Base-by-base conservation (phyloP, 2,888 invertebrate genomes). In the Phortica okadai region DNA sequence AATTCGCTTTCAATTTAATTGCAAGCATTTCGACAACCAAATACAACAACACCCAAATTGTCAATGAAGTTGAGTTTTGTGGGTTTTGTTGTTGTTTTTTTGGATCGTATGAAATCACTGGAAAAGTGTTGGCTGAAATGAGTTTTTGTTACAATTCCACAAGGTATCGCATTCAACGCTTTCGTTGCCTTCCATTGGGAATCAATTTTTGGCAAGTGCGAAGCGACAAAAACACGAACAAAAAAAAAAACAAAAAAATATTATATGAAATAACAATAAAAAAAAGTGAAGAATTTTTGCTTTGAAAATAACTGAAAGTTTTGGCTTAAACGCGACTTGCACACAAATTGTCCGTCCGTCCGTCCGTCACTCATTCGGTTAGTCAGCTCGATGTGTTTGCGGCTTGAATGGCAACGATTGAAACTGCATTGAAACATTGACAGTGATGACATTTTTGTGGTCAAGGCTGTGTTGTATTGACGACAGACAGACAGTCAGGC, bases 371-470 rank as follows among this genome's bases (percentile, higher is more conserved):
- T n/a, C 6, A 62, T 21, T 6, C 50, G 45, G 6, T 45, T 45
- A 6, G 45, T 45, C 69, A 44, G 21, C 54, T 33, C 10, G 85
- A 8, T 62, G n/a, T 62, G 16, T 11, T 16, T 62, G 10, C 16
- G 10, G 62, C 21, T 16, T 62, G n/a, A 14, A 8, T 50, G 8
- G 50, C 50, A 14, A 50, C 62, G 78, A 78, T 44, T 14, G 54
- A 66, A 81, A 85, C 82, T 87, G 85, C 89, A 88, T 88, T 89
- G 89, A 89, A 89, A 88, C 88, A 86, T 86, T 87, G 89, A 88
- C 89, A 88, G 88, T 89, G 89, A 90, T 89, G 89, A 90, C 89
- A 89, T 89, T 89, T 89, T 85, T 89, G 89, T 85, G 90, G 89
- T 89, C 82, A 82, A 78, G 14, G 54, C 70, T 54, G 33, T 73